Base-by-base conservation (phyloP, 2,797 vertebrate species). In the Babyrousa celebensis region DNA sequence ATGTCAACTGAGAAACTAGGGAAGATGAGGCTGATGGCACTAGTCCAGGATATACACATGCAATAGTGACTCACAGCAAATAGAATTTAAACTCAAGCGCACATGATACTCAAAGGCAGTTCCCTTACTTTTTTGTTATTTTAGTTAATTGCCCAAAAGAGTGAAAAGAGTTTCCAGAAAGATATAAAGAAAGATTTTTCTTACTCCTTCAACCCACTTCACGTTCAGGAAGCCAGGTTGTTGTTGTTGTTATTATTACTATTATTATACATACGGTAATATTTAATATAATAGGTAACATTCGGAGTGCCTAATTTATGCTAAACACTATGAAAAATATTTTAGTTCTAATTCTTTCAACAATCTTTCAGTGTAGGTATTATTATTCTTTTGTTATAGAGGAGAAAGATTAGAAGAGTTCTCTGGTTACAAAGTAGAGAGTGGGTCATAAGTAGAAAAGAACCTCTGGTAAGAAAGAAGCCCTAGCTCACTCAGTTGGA, bases 331-430 rank as follows among this genome's bases (percentile, higher is more conserved):
- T 71, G 56, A 71, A 85, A 94, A 29, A 10, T 67, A 77, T 80
- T 91, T 96, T 91, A 85, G 58, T 21, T 67, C 17, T 74, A 78
- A 58, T 89, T 94, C 67, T 88, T 94, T 86, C 15, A 77, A 48
- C 18, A 65, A 17, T 62, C 54, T 83, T 84, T 27, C 52, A 92
- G 25, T 17, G 21, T 43, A 87, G 17, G 36, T 75, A 27, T 75
- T 40, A 80, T 70, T 74, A 84, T 71, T 25, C 40, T 12, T 78
- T 87, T 77, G 27, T 58, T 63, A 89, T 14, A 54, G 48, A 48
- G 90, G n/a, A 75, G 56, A 92, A 80, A 72, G 27, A 62, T 40
- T 43, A n/a, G 72, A 89, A 62, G 23, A 48, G 25, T 89, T 58
- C 43, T 94, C 75, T 86, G 48, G 63, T 79, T 32, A 80, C 8